These are phyloP conservation scores for Cremastobaeus sp. DNA, from an alignment of 2,888 invertebrate genomes.

Conservation along the genomic window DNA sequence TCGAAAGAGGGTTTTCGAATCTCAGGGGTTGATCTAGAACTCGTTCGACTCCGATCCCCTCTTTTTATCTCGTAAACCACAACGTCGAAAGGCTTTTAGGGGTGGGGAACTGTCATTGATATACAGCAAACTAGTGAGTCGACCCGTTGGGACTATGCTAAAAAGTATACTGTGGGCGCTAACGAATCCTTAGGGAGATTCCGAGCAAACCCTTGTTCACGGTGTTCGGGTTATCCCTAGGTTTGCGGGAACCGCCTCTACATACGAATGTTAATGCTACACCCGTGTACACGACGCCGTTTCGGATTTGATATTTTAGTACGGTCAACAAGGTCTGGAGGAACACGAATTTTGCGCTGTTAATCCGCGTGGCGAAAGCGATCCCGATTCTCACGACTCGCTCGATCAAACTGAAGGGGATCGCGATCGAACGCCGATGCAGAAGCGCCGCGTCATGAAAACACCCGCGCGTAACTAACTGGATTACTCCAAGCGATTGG, in stretches of 20 bases:
- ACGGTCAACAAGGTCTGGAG: constrained; percentile 39
- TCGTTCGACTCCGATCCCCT: constrained; percentile 51
- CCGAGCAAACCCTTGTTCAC: constrained; percentile 61
- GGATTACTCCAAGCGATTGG: constrained; percentile 61
- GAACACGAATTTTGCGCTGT: constrained; percentile 64
- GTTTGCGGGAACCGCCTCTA: constrained; percentile 59
- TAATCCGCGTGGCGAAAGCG: constrained; percentile 71
- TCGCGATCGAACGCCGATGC: constrained; percentile 35
- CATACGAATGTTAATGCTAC: constrained; percentile 71
- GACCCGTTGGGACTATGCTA: constrained; percentile 67
- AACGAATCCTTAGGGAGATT: constrained; percentile 73
- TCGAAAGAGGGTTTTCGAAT: constrained; percentile 45
- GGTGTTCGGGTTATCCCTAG: constrained; percentile 55
- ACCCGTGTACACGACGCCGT: constrained; percentile 65
- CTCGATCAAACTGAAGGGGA: constrained; percentile 63
- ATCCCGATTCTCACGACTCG: constrained; percentile 71
- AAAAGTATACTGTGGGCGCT: constrained; percentile 71
- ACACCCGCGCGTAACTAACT: constrained; percentile 66
- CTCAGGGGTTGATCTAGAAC: constrained; percentile 52
- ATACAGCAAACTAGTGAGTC: constrained; percentile 64
- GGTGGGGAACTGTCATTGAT: constrained; percentile 69
- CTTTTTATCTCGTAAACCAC: constrained; percentile 61
- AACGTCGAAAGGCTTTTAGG: constrained; percentile 71
- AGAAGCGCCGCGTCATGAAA: constrained; percentile 52
- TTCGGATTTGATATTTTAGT: constrained; percentile 66